Evolutionary conservation across 2,888 invertebrate genomes (phyloP).

Genomic region (Nasonia oneida): DNA sequence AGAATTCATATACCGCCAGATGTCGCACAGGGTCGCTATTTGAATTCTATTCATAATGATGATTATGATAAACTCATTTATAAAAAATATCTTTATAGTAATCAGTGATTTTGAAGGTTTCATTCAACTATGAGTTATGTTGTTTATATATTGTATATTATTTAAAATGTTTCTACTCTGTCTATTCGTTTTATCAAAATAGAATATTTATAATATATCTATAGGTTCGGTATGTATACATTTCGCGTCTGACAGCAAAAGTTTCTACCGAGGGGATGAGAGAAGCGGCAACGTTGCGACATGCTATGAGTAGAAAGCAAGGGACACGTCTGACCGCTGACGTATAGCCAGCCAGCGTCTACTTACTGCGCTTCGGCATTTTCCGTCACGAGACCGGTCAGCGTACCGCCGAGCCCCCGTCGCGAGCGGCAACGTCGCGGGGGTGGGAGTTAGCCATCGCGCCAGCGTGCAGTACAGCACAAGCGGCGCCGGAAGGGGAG

Average conservation of each 20-base stretch:
- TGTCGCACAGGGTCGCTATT: constrained; percentile 13
- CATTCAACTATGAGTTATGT: too few species aligned
- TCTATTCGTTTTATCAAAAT: too few species aligned
- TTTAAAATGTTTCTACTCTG: too few species aligned
- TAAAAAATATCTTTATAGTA: neutral
- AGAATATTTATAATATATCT: neutral
- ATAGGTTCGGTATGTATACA: too few species aligned
- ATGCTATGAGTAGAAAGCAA: neutral
- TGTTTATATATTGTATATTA: too few species aligned
- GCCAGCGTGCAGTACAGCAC: neutral
- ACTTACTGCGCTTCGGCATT: neutral
- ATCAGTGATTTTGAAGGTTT: too few species aligned
- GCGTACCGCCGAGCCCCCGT: neutral
- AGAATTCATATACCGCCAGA: constrained; percentile 34
- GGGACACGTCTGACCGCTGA: too few species aligned
- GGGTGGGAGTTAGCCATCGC: neutral
- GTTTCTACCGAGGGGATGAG: neutral
- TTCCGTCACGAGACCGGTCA: neutral
- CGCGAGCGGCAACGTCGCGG: constrained; percentile 29
- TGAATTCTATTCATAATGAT: neutral
- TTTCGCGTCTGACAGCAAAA: neutral
- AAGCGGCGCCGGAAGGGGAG: neutral
- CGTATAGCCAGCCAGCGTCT: too few species aligned
- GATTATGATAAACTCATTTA: neutral
- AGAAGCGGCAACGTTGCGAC: neutral